Conservation (phyloP, 2,113 vertebrate species). For the Alaudala cheleensis region DNA sequence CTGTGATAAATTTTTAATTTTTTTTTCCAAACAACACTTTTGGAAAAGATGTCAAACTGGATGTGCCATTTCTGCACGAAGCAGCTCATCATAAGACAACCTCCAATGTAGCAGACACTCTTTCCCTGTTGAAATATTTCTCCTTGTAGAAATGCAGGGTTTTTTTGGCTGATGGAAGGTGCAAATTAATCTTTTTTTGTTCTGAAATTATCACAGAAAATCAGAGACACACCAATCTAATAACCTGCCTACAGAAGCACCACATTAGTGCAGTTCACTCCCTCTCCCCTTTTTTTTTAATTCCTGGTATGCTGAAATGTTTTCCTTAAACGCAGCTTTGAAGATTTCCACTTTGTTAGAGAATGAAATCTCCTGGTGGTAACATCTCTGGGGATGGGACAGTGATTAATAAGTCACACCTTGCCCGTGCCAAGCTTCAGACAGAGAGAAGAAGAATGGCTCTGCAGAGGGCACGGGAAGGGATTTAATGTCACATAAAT, state of each 20-base stretch:
- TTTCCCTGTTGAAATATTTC: background rate
- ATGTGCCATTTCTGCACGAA: background rate
- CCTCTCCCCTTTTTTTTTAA: too few relatives aligned
- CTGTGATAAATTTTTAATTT: background rate
- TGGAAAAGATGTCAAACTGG: background rate
- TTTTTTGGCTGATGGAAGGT: background rate
- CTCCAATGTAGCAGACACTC: background rate
- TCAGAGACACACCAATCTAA: background rate
- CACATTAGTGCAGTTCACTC: background rate
- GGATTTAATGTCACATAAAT: background rate
- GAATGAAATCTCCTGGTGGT: constrained; percentile 21
- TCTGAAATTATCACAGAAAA: background rate
- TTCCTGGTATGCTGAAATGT: background rate
- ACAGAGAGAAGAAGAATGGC: background rate
- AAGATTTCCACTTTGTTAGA: constrained; percentile 5
- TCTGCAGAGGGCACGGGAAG: background rate
- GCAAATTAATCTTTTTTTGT: background rate
- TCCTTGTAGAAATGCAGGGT: background rate
- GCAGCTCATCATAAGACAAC: background rate
- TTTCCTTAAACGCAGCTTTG: constrained; percentile 6
- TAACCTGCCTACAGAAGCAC: background rate
- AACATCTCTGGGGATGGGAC: background rate
- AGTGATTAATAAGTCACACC: constrained; percentile 25
- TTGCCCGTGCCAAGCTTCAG: background rate
- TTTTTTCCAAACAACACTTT: background rate